phyloP scores from a whole-genome alignment of 1,140 invertebrate genomes.

The Procambarus clarkii region DNA sequence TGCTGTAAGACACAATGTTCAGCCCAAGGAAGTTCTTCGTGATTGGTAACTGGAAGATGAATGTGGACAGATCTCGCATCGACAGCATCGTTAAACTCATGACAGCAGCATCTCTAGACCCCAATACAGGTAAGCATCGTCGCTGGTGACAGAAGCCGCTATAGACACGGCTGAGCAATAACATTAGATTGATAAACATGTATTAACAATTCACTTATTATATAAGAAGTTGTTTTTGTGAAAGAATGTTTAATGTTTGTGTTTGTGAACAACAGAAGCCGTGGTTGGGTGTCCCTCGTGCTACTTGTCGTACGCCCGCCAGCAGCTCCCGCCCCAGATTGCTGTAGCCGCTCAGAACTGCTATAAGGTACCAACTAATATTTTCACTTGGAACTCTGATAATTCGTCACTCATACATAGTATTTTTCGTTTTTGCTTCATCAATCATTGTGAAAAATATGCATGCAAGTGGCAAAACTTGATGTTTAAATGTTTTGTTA shows the following conservation, averaged over 20 bases:
- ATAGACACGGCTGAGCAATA: too few species aligned
- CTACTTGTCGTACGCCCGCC: slow-evolving; percentile 12
- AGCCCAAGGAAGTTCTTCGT: slow-evolving; percentile 22
- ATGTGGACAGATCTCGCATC: slow-evolving; percentile 12
- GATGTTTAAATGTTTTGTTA: neutral
- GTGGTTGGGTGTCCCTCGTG: slow-evolving; percentile 54
- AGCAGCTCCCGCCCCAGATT: slow-evolving; percentile 82
- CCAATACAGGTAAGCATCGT: neutral
- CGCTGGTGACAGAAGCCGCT: too few species aligned
- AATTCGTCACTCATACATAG: neutral
- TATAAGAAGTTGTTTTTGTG: neutral
- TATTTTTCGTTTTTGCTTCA: too few species aligned
- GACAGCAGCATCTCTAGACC: neutral
- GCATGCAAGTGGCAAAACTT: neutral
- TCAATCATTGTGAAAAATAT: neutral
- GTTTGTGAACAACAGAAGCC: slow-evolving; percentile 75
- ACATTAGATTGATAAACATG: too few species aligned
- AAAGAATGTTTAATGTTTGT: neutral
- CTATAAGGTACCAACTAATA: slow-evolving; percentile 86
- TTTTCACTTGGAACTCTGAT: neutral
- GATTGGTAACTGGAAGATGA: slow-evolving; percentile 43
- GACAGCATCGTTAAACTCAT: neutral
- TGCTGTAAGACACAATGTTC: too few species aligned
- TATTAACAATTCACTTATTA: too few species aligned
- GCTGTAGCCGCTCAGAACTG: slow-evolving; percentile 94